Evolutionary conservation across 2,888 invertebrate species (phyloP), one percentile per base, ranked within the genome.

Genomic region (Chrysina gloriosa): DNA sequence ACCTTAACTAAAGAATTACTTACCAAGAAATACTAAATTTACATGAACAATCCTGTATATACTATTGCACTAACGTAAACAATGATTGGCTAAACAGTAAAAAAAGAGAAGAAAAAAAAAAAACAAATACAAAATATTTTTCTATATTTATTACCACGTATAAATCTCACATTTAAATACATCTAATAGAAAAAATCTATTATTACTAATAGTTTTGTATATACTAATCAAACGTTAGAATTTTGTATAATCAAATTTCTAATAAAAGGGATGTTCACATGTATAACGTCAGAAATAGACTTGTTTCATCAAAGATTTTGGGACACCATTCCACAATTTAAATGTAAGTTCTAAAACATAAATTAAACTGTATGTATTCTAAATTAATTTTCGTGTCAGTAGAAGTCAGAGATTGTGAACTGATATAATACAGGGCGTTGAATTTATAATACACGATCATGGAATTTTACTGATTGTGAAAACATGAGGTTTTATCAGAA

Each of bases 151-250:
- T 66, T 65, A 45, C 58, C 47, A 47, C 56, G 58, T 66, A 66
- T 66, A 66, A 66, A 66, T 66, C 47, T 66, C 56, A 66, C 58
- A 66, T 58, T 58, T 54, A 66, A 66, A 47, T 56, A 66, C 66
- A 66, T 29, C 47, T 58, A 58, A 48, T 66, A 56, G 54, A 66
- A 47, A 64, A 45, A 65, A 65, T 29, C 39, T 29, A 66, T 66
- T 63, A 56, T 29, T 36, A 56, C 9, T 29, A 54, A 23, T 39
- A 23, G 23, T 23, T 36, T n/a, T 56, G 23, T 52, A 52, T 52
- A 50, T 50, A 50, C 6, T 45, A 45, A 21, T 16, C 19, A 29
- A 27, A 29, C 27, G 31, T 52, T 52, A 52, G 48, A 48, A 52
- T 52, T 52, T 52, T 16, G 52, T 27, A 25, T 52, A 52, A 52